These are phyloP conservation scores for Campylomormyrus numenius DNA, from an alignment of 2,113 vertebrate species.

Conservation along the genomic window DNA sequence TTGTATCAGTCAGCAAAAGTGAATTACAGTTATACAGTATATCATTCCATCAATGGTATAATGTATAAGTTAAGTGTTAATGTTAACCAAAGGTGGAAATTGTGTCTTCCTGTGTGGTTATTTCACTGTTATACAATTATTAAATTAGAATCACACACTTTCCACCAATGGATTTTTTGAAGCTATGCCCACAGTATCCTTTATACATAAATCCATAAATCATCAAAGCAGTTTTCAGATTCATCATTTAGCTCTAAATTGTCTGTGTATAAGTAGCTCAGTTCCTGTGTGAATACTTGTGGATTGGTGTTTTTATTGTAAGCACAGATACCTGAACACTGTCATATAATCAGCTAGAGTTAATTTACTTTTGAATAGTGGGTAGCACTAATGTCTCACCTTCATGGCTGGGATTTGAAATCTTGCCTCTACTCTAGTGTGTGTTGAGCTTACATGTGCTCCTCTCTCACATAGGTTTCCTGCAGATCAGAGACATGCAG, in stretches of 20 bases:
- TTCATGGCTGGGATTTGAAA: not conserved
- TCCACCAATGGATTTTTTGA: not conserved
- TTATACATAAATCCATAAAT: not conserved
- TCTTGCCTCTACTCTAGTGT: no score
- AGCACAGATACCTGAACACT: not conserved
- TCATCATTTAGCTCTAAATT: not conserved
- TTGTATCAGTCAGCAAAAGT: not conserved
- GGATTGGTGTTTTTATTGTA: not conserved
- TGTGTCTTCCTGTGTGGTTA: not conserved
- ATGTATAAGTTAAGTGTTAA: not conserved
- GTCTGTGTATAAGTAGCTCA: not conserved
- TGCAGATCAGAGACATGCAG: no score
- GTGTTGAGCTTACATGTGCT: no score
- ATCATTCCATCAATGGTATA: not conserved
- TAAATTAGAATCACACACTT: not conserved
- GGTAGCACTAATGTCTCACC: not conserved
- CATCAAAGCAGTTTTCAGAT: not conserved
- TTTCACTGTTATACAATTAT: not conserved
- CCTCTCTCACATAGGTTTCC: no score
- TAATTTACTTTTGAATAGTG: not conserved
- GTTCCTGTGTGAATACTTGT: not conserved
- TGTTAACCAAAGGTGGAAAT: not conserved
- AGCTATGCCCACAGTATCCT: not conserved
- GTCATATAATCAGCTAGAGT: not conserved
- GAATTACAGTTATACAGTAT: not conserved